These are phyloP conservation scores for Hippocampus mohnikei DNA, from an alignment of 2,113 vertebrate genomes.

Conservation along the genomic window DNA sequence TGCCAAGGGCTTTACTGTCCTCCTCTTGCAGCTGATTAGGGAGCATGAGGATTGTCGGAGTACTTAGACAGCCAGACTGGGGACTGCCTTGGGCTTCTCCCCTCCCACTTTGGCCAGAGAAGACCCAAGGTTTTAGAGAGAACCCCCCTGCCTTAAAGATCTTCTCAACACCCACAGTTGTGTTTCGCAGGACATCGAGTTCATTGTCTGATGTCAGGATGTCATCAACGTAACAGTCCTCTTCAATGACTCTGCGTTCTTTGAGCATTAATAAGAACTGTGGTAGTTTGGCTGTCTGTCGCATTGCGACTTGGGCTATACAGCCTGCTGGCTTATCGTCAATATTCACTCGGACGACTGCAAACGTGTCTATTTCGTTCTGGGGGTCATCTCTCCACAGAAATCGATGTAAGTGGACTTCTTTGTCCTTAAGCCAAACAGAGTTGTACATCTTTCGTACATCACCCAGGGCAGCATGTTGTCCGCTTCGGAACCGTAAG, in stretches of 20 bases:
- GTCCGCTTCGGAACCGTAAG: background rate
- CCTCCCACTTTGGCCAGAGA: no score
- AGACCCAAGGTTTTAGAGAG: background rate
- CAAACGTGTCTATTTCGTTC: background rate
- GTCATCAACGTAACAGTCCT: background rate
- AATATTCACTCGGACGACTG: background rate
- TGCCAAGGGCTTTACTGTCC: no score
- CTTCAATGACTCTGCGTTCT: slow-evolving; percentile 6
- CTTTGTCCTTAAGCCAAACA: background rate
- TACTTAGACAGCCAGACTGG: no score
- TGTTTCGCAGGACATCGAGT: background rate
- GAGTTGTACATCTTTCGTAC: slow-evolving; percentile 4
- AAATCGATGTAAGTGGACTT: background rate
- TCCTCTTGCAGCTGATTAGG: no score
- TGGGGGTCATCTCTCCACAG: background rate
- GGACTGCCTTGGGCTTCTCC: no score
- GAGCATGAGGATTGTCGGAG: no score
- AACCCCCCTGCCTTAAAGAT: slow-evolving; percentile 21
- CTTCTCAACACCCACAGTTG: slow-evolving; percentile 8
- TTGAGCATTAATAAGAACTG: background rate
- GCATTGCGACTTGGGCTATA: slow-evolving; percentile 19
- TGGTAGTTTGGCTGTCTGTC: background rate
- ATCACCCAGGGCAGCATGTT: background rate
- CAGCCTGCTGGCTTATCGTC: slow-evolving; percentile 20
- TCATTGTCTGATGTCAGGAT: slow-evolving; percentile 12